Evolutionary conservation across 2,797 vertebrate species (phyloP).

Genomic region (Salarias fasciatus): DNA sequence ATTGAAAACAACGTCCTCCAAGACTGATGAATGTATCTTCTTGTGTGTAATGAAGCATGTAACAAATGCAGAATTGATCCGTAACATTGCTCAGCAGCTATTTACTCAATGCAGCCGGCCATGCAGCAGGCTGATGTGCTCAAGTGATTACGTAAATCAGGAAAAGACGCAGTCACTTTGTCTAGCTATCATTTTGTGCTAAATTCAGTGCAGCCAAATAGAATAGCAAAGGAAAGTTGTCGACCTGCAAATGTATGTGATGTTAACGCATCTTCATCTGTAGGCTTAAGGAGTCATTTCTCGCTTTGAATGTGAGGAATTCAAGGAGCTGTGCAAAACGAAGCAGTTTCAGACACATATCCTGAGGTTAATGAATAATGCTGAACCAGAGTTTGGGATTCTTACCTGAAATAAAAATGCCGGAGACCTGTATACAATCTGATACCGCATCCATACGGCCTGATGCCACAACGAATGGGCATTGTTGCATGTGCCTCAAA

Average conservation of each 20-base stretch:
- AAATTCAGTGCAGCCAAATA: not conserved
- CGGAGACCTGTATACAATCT: conserved; percentile 2
- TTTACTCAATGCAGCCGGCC: conserved; percentile 34
- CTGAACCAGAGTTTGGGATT: conserved; percentile 11
- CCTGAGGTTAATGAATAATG: not conserved
- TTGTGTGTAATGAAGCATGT: conserved; percentile 59
- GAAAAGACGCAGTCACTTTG: not conserved
- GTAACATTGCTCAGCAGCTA: conserved; percentile 42
- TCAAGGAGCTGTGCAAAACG: not conserved
- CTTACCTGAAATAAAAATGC: conserved; percentile 2
- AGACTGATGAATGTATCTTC: conserved; percentile 55
- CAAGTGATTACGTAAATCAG: conserved; percentile 30
- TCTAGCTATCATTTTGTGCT: conserved; percentile 1
- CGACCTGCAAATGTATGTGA: not conserved
- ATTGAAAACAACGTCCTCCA: conserved; percentile 44
- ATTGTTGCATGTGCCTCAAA: conserved; percentile 38
- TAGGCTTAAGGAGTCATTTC: conserved; percentile 15
- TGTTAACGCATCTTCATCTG: conserved; percentile 49
- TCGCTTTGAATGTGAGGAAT: conserved; percentile 8
- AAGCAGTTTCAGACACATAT: conserved; percentile 1
- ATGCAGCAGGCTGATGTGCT: conserved; percentile 8
- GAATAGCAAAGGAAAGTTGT: not conserved
- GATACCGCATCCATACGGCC: conserved; percentile 14
- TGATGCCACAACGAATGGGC: too few species aligned
- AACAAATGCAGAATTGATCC: conserved; percentile 62